Evolutionary conservation across 2,888 invertebrate genomes (phyloP).

Genomic region (Epiblema foenella): DNA sequence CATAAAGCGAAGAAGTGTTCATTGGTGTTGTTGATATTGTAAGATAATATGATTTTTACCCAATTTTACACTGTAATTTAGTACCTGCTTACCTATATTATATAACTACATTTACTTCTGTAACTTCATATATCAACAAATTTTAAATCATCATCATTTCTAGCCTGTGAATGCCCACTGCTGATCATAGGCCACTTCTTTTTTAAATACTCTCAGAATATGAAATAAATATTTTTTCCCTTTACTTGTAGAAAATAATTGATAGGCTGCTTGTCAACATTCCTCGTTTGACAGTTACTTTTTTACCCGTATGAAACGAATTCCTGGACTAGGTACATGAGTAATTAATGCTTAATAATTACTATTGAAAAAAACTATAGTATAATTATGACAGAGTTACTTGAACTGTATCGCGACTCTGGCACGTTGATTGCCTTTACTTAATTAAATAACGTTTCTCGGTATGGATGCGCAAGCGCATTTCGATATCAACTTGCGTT

Average conservation of each 20-base stretch:
- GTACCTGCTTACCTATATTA: too few relatives aligned
- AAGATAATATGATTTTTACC: too few relatives aligned
- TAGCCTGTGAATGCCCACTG: too few relatives aligned
- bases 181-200: too few relatives aligned
- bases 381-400: conserved; percentile 45
- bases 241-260: conserved; percentile 17
- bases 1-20: too few relatives aligned
- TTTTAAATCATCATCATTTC: too few relatives aligned
- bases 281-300: conserved; percentile 17
- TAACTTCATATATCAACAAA: too few relatives aligned
- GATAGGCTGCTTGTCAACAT: conserved; percentile 1
- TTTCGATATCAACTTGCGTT: conserved; percentile 31
- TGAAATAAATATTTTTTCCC: neutral
- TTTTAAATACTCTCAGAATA: neutral
- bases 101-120: too few relatives aligned
- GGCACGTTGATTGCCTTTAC: conserved; percentile 57
- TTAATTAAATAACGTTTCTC: conserved; percentile 80
- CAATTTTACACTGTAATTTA: too few relatives aligned
- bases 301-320: conserved; percentile 6
- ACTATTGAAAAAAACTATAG: conserved; percentile 31
- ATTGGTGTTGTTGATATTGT: too few relatives aligned
- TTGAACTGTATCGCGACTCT: conserved; percentile 48
- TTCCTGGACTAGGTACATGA: conserved; percentile 12
- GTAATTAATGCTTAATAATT: conserved; percentile 40
- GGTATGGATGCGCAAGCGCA: conserved; percentile 51